Percentiles rank a stretch among this genome's conserved stretches.
Conservation (phyloP, 2,113 vertebrate genomes). For the Eulemur macaco region DNA sequence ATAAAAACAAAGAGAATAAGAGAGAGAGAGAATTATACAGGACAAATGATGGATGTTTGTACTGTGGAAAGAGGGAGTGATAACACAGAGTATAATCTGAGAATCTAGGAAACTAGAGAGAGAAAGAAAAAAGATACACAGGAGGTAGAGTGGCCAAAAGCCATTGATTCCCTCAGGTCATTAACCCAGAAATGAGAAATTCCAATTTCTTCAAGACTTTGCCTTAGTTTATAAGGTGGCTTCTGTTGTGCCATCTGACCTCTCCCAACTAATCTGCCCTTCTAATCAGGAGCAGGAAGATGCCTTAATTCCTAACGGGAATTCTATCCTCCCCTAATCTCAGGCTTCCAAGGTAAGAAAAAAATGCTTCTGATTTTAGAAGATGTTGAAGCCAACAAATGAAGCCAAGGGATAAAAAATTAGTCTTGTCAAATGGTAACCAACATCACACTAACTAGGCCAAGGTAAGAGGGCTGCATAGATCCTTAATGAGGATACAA, state of each 20-base stretch:
- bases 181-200: slow-evolving; percentile 32
- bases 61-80: not conserved
- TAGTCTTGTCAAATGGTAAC: not conserved
- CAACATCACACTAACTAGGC: not conserved
- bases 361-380: slow-evolving; percentile 21
- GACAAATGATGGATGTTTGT: not conserved
- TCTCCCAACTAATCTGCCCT: not conserved
- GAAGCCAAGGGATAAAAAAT: not conserved
- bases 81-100: slow-evolving; percentile 8
- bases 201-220: not conserved
- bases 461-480: not conserved
- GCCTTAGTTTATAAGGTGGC: slow-evolving; percentile 37
- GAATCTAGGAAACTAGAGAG: not conserved
- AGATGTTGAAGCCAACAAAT: not conserved
- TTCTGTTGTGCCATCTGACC: not conserved
- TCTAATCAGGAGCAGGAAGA: slow-evolving; percentile 4
- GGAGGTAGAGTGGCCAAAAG: slow-evolving; percentile 3
- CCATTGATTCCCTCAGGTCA: slow-evolving; percentile 37
- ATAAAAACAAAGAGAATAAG: not conserved
- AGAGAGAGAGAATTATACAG: not conserved
- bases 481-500: not conserved
- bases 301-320: not conserved
- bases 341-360: not conserved
- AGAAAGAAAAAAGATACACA: not conserved
- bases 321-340: not conserved